phyloP scores from a whole-genome alignment of 1,140 invertebrate species.

The Colletes gigas region DNA sequence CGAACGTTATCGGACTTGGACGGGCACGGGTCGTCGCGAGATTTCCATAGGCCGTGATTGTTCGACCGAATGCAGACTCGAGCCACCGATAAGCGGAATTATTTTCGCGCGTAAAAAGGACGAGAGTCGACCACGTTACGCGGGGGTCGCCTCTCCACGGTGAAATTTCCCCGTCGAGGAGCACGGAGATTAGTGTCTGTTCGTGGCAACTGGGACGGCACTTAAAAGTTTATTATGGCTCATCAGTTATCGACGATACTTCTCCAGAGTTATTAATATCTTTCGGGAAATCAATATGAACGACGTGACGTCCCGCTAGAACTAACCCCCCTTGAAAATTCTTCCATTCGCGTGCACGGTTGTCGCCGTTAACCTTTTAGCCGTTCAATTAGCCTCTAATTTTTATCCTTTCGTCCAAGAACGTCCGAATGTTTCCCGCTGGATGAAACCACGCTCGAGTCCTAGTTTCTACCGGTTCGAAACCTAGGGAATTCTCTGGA shows the following conservation, averaged over 20 bases:
- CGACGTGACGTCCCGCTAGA: constrained; percentile 33
- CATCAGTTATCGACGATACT: constrained; percentile 51
- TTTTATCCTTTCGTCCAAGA: background rate
- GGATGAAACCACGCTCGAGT: too few species aligned
- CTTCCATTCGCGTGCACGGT: constrained; percentile 33
- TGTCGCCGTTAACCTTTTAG: constrained; percentile 25
- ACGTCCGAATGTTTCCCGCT: too few species aligned
- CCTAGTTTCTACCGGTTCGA: too few species aligned
- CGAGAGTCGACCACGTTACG: background rate
- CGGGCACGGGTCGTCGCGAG: background rate
- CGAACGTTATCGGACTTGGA: background rate
- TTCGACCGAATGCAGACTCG: constrained; percentile 3
- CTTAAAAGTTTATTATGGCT: constrained; percentile 52
- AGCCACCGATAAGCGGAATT: background rate
- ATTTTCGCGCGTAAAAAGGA: background rate
- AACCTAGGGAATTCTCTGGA: too few species aligned
- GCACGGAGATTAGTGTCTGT: constrained; percentile 36
- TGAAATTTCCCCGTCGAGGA: background rate
- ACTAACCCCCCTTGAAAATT: constrained; percentile 40
- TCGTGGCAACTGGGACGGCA: constrained; percentile 48
- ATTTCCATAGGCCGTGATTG: background rate
- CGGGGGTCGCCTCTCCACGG: background rate
- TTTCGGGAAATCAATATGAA: constrained; percentile 50
- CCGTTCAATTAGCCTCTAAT: too few species aligned
- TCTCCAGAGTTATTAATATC: constrained; percentile 51